phyloP scores from a whole-genome alignment of 1,140 invertebrate genomes.

The Palaemon carinicauda region DNA sequence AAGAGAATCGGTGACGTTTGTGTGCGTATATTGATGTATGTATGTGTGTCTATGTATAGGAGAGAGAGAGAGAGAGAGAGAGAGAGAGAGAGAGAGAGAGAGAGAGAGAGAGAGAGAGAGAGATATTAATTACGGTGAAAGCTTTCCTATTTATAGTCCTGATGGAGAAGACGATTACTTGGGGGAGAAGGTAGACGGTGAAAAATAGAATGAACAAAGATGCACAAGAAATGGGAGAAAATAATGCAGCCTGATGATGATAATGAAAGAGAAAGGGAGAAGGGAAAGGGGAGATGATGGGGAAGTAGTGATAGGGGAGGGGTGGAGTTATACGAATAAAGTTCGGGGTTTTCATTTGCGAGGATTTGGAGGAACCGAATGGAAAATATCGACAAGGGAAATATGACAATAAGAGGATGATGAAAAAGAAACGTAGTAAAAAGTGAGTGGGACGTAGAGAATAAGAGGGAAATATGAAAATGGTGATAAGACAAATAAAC shows the following conservation, averaged over 20 bases:
- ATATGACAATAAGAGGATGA: background rate
- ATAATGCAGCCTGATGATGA: background rate
- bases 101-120: background rate
- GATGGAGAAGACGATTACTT: background rate
- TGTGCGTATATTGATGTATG: no score
- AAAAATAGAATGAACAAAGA: background rate
- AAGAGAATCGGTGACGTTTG: no score
- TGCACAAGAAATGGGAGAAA: background rate
- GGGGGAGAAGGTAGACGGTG: background rate
- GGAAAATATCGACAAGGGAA: background rate
- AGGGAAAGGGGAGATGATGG: no score
- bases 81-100: no score
- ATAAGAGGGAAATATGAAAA: background rate
- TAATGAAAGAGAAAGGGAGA: background rate
- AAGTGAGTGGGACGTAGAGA: background rate
- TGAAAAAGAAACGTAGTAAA: no score
- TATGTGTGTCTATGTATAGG: no score
- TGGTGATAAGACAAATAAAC: background rate
- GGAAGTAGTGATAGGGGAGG: background rate
- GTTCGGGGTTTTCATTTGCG: no score
- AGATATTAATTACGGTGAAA: background rate
- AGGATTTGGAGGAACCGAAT: background rate
- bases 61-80: no score
- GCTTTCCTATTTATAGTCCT: background rate
- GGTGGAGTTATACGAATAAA: background rate